Evolutionary conservation across 2,888 invertebrate species (phyloP).

Genomic region (Parascotia fuliginaria): DNA sequence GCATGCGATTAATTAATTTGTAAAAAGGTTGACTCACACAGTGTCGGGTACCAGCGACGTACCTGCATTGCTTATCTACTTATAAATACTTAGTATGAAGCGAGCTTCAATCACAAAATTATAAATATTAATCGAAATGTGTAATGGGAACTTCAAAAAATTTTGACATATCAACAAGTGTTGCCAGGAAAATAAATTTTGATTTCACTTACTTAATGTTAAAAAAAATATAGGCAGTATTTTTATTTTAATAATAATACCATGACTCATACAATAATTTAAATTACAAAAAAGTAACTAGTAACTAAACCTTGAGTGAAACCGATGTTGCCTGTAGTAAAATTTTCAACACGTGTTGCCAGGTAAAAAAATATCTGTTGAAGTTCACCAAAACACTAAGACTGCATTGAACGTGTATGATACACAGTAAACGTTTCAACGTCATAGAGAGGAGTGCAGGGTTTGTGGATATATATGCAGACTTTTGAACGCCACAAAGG

Average conservation of each 20-base stretch:
- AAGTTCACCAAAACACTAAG: slow-evolving; percentile 55
- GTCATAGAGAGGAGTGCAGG: no score
- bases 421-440: slow-evolving; percentile 38
- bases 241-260: no score
- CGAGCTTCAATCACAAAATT: slow-evolving; percentile 61
- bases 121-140: slow-evolving; percentile 21
- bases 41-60: slow-evolving; percentile 42
- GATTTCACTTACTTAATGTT: no score
- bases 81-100: slow-evolving; percentile 52
- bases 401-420: slow-evolving; percentile 70
- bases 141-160: slow-evolving; percentile 50
- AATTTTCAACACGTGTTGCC: not conserved
- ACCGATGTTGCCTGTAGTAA: no score
- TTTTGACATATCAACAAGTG: not conserved
- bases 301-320: no score
- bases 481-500: not conserved
- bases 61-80: slow-evolving; percentile 47
- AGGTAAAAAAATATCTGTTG: slow-evolving; percentile 4
- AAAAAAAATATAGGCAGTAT: no score
- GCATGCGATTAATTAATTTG: slow-evolving; percentile 53
- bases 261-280: no score
- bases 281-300: no score
- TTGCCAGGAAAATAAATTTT: no score
- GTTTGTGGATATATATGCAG: no score
- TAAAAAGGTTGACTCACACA: slow-evolving; percentile 57